These are phyloP conservation scores for Flexamia atlantica DNA, from an alignment of 2,888 invertebrate species.

Conservation along the genomic window DNA sequence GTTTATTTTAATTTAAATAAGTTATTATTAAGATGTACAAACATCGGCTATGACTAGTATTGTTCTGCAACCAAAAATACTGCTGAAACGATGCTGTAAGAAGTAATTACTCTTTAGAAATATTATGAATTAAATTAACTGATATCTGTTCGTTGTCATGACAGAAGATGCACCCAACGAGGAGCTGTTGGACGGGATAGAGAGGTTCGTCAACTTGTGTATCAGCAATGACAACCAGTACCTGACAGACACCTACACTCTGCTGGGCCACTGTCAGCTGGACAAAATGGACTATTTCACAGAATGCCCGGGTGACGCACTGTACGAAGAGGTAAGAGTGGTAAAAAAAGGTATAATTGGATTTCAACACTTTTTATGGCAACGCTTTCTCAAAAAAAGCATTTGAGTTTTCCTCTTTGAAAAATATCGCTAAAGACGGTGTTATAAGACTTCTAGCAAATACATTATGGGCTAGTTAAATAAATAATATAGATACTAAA, in stretches of 20 bases:
- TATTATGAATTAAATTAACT: no score
- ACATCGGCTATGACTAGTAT: no score
- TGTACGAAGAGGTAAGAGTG: conserved; percentile 13
- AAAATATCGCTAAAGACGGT: no score
- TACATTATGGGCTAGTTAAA: no score
- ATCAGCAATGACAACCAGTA: conserved; percentile 33
- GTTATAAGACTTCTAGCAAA: no score
- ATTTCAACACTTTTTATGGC: not conserved
- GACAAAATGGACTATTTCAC: not conserved
- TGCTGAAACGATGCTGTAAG: not conserved
- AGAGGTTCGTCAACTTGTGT: conserved; percentile 20
- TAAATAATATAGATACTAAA: no score
- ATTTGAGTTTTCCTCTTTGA: no score
- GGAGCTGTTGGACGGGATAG: conserved; percentile 7
- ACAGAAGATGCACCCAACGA: not conserved
- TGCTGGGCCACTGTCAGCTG: not conserved
- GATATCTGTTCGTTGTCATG: not conserved
- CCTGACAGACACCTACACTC: not conserved
- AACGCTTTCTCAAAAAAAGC: no score
- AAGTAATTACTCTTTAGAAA: not conserved
- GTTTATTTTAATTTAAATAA: no score
- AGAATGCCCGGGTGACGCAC: conserved; percentile 1
- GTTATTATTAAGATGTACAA: no score
- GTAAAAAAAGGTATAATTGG: no score
- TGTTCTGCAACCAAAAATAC: not conserved